A percentile compares a stretch with the other conserved stretches of the same genome.
Evolutionary conservation across 1,140 invertebrate genomes (phyloP).

Genomic region (Heliconius nattereri): DNA sequence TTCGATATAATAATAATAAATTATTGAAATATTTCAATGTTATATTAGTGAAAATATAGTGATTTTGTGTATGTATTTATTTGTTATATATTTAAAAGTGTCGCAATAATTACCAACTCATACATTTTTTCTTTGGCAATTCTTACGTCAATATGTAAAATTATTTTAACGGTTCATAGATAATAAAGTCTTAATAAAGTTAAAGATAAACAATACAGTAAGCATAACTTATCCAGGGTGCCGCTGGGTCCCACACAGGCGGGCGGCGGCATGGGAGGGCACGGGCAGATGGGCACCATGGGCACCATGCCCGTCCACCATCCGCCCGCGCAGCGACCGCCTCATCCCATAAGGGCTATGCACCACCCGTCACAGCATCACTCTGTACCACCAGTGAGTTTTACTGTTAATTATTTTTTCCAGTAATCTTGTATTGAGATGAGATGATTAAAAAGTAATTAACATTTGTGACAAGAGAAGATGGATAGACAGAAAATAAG

Average conservation of each 20-base stretch:
- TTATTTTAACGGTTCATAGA: not conserved
- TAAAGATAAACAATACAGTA: not conserved
- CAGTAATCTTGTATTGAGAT: too few species aligned
- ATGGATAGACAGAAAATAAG: not conserved
- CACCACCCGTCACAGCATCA: conserved; percentile 70
- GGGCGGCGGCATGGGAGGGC: conserved; percentile 59
- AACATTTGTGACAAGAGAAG: too few species aligned
- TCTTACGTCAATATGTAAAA: not conserved
- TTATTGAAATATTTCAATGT: conserved; percentile 12
- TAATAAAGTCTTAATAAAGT: not conserved
- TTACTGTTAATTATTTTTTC: not conserved
- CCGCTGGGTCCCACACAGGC: conserved; percentile 59
- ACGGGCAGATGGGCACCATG: conserved; percentile 60
- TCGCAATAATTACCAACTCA: too few species aligned
- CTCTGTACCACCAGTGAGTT: conserved; percentile 58
- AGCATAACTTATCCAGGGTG: conserved; percentile 50
- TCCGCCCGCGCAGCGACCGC: conserved; percentile 56
- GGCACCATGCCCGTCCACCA: conserved; percentile 46
- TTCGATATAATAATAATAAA: conserved; percentile 23
- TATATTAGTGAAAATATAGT: not conserved
- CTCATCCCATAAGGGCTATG: conserved; percentile 63
- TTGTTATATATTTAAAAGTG: not conserved
- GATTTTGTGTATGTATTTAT: not conserved
- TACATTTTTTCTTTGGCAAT: too few species aligned
- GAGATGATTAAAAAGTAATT: too few species aligned